Base-by-base conservation (phyloP, 2,113 vertebrate species). In the Gasterosteus aculeatus region DNA sequence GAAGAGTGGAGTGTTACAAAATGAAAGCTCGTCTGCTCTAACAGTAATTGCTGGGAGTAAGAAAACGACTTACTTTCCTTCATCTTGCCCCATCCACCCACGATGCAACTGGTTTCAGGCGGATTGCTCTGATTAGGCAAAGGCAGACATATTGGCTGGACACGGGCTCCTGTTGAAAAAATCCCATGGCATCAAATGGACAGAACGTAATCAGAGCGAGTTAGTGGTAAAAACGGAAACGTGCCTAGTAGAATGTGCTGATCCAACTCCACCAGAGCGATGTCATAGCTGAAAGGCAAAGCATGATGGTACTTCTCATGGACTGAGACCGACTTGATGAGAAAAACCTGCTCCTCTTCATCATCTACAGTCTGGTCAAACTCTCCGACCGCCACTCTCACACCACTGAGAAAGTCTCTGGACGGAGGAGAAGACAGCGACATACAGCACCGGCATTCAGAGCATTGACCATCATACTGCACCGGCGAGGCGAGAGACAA, bases 141-240 rank as follows among this genome's bases (percentile, higher is more conserved):
- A 68, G 96, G 97, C 77, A 97, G 94, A 83, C 96, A 96, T 5
- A 95, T 85, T 10, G 95, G 95, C 54, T 94, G 90, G 67, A 96
- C 94, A 47, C 63, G 82, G 10, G 81, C 64, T 80, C 91, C 96
- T 98, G 79, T 64, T 59, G 3, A 26, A 61, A 15, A 41, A 53
- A 62, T 26, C 19, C 72, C 10, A 41, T 4, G 49, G 49, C 44
- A 73, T 11, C 26, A 10, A 41, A 15, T 7, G 47, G 29, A 67
- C 10, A 38, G 41, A 61, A 39, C 1, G 3, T n/a, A 10, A 47
- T 54, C 19, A 46, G 14, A 19, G 35, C 10, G 7, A 29, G 5
- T 12, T 29, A 5, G 29, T 22, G 0, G 0, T 51, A 47, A 11
- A 2, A 67, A 44, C 15, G 69, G 67, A 69, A 81, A 78, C 89